These are phyloP conservation scores for Hecatera dysodea DNA, from an alignment of 2,888 invertebrate species.

Conservation along the genomic window DNA sequence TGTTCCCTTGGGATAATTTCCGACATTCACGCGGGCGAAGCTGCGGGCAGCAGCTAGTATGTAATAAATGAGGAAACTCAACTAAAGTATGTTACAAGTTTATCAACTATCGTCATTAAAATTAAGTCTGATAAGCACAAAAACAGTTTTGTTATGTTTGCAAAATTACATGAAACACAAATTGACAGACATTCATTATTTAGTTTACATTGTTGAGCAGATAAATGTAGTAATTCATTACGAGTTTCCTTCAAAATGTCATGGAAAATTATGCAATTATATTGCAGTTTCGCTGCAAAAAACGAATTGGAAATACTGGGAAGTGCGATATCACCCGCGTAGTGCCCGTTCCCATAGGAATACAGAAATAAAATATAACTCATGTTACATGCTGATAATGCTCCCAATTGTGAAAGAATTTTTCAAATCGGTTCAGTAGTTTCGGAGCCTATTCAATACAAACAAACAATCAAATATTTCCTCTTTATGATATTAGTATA, in stretches of 20 bases:
- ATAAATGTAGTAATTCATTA: neutral
- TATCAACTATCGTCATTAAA: neutral
- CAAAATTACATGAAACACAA: neutral
- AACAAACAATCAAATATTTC: too few species aligned
- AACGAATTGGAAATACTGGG: neutral
- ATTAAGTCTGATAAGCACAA: neutral
- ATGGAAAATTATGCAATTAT: neutral
- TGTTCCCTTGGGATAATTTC: too few species aligned
- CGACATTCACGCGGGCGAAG: too few species aligned
- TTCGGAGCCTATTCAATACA: too few species aligned
- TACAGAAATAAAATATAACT: too few species aligned
- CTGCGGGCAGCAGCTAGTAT: too few species aligned
- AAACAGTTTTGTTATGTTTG: neutral
- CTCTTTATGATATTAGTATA: too few species aligned
- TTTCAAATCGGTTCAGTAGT: too few species aligned
- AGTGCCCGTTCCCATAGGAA: too few species aligned
- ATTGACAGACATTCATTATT: neutral
- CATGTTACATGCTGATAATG: too few species aligned
- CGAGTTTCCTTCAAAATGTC: neutral
- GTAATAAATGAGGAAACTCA: neutral
- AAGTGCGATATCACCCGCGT: too few species aligned
- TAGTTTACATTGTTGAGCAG: neutral
- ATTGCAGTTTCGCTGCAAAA: neutral
- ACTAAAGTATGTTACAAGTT: constrained; percentile 2
- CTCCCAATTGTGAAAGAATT: too few species aligned